Evolutionary conservation across 2,113 vertebrate species (phyloP), one percentile per base, ranked within the genome.

Genomic region (Thryonomys swinderianus): DNA sequence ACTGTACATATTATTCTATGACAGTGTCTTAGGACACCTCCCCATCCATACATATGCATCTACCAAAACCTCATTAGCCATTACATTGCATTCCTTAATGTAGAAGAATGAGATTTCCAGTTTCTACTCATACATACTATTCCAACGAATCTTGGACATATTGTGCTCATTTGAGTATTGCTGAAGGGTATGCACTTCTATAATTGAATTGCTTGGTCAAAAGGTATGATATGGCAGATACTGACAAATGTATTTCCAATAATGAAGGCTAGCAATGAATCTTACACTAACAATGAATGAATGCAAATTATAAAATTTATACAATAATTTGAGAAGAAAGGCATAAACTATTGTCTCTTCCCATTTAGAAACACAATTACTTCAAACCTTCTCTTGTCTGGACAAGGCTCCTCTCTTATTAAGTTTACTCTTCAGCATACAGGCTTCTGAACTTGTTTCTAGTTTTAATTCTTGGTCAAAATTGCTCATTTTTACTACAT

Each of bases 401-500:
- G 40, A 34, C 37, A 42, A 25, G 1, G 13, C 12, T 16, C 10
- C 8, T 83, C 12, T 82, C 62, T 61, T 34, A 6, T 51, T 42
- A 57, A 17, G 40, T 55, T 80, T 42, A 59, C 34, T 88, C 18
- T 45, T 88, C 53, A 79, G 13, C 25, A 53, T 48, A 59, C n/a
- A 69, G 62, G 76, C 40, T 67, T 79, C 79, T 84, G 55, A 93
- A 91, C 42, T 81, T 66, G n/a, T 45, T 84, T 51, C 42, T 69
- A 59, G 55, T 84, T 91, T 73, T 92, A 48, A 85, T 7, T 2
- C 17, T 79, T 94, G 64, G 78, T 96, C 62, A 53, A 85, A 92
- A 88, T 78, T 61, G 32, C 6, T 23, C 25, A 37, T 81, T 61
- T 55, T 74, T 62, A 11, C 34, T 74, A 88, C 40, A 66, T 66